A percentile compares a stretch with the other conserved stretches of the same genome.
These are phyloP conservation scores for Paratilapia polleni DNA, from an alignment of 2,113 vertebrate genomes.

Conservation along the genomic window DNA sequence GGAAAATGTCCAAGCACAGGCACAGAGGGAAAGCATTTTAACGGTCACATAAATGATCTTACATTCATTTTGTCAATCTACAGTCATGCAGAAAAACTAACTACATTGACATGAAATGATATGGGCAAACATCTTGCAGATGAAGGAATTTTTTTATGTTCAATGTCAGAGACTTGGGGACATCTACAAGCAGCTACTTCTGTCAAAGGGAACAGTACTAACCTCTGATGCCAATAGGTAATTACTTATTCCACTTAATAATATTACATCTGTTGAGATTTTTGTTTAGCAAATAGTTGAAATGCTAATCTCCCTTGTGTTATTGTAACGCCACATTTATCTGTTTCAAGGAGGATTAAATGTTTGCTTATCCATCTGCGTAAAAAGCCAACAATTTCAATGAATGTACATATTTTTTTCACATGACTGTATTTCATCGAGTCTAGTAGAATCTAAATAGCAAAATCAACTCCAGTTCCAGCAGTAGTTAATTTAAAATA, in stretches of 20 bases:
- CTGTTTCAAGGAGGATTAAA: neutral
- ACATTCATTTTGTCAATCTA: neutral
- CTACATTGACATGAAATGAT: neutral
- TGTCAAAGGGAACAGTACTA: too few relatives aligned
- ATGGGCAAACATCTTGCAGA: neutral
- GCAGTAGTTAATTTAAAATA: neutral
- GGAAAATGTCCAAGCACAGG: neutral
- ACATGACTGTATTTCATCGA: fast-evolving
- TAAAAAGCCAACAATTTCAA: neutral
- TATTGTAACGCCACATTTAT: neutral
- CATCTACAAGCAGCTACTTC: neutral
- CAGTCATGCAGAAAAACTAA: neutral
- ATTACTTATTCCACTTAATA: neutral
- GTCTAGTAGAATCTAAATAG: neutral
- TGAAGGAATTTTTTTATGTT: neutral
- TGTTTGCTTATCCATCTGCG: neutral
- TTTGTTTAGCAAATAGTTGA: neutral
- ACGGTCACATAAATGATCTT: neutral
- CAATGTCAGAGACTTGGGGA: neutral
- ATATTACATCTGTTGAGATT: neutral
- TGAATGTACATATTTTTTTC: too few relatives aligned
- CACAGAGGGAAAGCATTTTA: neutral
- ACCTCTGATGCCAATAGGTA: too few relatives aligned
- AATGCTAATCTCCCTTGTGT: neutral
- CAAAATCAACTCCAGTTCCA: neutral